Base-by-base conservation (phyloP, 2,113 vertebrate species). In the Oreocharis arfaki region DNA sequence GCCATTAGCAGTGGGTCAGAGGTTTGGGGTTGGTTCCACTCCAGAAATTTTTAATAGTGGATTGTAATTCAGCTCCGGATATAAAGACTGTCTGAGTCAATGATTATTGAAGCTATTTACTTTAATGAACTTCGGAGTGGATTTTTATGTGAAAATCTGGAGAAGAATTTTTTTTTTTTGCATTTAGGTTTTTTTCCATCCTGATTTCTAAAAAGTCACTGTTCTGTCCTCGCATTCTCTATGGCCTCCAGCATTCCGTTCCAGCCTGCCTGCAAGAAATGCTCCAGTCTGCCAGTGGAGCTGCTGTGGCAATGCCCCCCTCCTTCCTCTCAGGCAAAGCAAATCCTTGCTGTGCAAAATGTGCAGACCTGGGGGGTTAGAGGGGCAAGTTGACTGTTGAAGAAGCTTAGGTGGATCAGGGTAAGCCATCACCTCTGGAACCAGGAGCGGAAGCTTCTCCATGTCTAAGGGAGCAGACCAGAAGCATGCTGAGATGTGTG, bases 41-140 rank as follows among this genome's bases (percentile, higher is more conserved):
- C 83, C 69, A 95, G 83, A 89, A 84, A 35, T 64, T 75, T 91
- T 96, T 90, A 93, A 86, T 84, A 70, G 76, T 84, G 64, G 60
- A 55, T 89, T 16, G 1, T 96, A 86, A 95, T 68, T 96, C 88
- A 94, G 76, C 50, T n/a, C 41, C 56, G 26, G n/a, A 60, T 84
- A 92, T 63, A 78, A 83, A 94, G 49, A 75, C 50, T 88, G 74
- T 22, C 70, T 82, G 71, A 93, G 87, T 81, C 64, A 50, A 27
- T 89, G 60, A 80, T 88, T 88, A 90, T 47, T 84, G 60, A 68
- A 92, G 55, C 69, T 86, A 81, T 90, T 93, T 81, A 68, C 61
- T 90, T 83, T 64, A 75, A 96, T 64, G 68, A 92, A 88, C 30
- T 92, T 84, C 10, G 1, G 47, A 88, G n/a, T 63, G 10, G 19